Evolutionary conservation across 2,888 invertebrate species (phyloP).

Genomic region (Horisme vitalbata): DNA sequence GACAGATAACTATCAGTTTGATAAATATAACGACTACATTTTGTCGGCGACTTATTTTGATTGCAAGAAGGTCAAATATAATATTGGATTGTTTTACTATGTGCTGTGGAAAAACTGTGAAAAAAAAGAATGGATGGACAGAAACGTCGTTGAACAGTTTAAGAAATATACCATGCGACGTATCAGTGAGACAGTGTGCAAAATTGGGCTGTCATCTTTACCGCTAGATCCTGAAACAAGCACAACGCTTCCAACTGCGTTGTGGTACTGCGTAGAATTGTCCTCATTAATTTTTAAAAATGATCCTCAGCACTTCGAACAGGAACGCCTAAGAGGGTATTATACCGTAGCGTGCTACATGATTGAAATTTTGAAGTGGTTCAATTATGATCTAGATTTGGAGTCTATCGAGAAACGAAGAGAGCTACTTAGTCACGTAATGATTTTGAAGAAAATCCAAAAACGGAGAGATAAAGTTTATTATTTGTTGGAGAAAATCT

Average conservation of each 20-base stretch:
- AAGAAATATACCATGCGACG: conserved; percentile 47
- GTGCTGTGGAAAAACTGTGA: conserved; percentile 53
- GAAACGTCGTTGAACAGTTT: conserved; percentile 46
- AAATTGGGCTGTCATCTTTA: conserved; percentile 46
- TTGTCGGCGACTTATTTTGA: conserved; percentile 51
- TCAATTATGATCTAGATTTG: conserved; percentile 42
- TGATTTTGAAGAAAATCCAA: conserved; percentile 42
- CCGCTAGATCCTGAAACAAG: conserved; percentile 45
- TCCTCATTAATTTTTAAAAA: conserved; percentile 47
- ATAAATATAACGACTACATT: conserved; percentile 54
- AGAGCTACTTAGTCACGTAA: conserved; percentile 41
- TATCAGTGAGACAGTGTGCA: conserved; percentile 41
- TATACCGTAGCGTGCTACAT: conserved; percentile 39
- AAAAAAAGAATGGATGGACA: conserved; percentile 54
- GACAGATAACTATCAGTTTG: conserved; percentile 43
- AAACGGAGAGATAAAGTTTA: conserved; percentile 36
- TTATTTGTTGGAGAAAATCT: conserved; percentile 41
- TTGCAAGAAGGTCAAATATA: conserved; percentile 45
- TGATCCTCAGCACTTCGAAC: conserved; percentile 35
- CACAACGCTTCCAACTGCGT: conserved; percentile 40
- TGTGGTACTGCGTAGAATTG: conserved; percentile 52
- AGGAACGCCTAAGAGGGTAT: conserved; percentile 45
- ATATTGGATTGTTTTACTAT: conserved; percentile 49
- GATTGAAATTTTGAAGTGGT: conserved; percentile 44
- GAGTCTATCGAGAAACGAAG: conserved; percentile 37